A percentile compares a stretch with the other conserved stretches of the same genome.
Conservation (phyloP, 2,888 invertebrate genomes). For the Lucinisca nassula region DNA sequence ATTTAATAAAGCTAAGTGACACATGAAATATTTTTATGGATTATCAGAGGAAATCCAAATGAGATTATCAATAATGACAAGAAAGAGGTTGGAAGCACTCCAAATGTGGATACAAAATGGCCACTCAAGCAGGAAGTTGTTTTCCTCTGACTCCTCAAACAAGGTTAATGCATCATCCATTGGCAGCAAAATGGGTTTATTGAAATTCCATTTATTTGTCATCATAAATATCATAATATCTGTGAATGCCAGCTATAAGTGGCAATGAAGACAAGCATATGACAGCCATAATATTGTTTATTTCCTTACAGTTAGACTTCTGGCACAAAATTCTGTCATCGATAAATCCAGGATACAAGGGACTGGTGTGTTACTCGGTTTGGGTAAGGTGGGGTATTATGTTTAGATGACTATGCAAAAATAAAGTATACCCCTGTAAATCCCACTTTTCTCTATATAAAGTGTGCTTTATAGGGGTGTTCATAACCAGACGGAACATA, state of each 20-base stretch:
- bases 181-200: constrained; percentile 26
- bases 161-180: background rate
- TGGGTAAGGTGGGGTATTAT: no score
- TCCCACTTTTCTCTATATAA: no score
- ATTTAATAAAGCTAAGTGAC: no score
- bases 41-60: constrained; percentile 50
- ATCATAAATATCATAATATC: constrained; percentile 36
- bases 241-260: constrained; percentile 4
- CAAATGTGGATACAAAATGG: constrained; percentile 21
- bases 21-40: constrained; percentile 42
- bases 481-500: no score
- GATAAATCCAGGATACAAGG: no score
- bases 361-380: no score
- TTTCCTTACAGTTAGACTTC: background rate
- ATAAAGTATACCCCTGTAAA: no score
- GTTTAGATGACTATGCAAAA: no score
- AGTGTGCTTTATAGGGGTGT: no score
- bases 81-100: constrained; percentile 31
- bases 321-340: background rate
- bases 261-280: background rate
- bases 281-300: constrained; percentile 32
- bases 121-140: constrained; percentile 19
- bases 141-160: background rate
- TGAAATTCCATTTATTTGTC: constrained; percentile 51
- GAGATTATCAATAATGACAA: constrained; percentile 44